These are phyloP conservation scores for Leptinotarsa rubiginosa DNA, from an alignment of 2,888 invertebrate genomes.

Conservation along the genomic window DNA sequence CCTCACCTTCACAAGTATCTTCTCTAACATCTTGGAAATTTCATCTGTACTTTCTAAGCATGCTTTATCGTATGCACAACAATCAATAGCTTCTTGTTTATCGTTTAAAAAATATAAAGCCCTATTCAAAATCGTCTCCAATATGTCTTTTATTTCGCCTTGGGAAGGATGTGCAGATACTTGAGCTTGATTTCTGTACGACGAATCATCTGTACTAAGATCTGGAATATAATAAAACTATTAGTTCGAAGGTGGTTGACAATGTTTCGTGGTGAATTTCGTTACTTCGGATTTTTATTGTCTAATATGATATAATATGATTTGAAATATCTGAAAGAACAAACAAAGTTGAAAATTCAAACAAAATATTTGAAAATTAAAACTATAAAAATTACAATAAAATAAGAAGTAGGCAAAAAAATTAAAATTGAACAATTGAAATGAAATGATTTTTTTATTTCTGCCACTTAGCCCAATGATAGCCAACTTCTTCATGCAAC, in stretches of 20 bases:
- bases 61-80: slow-evolving; percentile 24
- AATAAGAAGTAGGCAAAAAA: too few species aligned
- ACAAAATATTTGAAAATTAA: too few species aligned
- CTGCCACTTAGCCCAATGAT: too few species aligned
- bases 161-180: slow-evolving; percentile 24
- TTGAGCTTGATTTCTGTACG: neutral
- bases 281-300: too few species aligned
- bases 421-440: too few species aligned
- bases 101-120: slow-evolving; percentile 16
- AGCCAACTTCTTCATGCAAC: too few species aligned
- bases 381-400: too few species aligned
- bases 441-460: too few species aligned
- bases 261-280: too few species aligned
- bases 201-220: slow-evolving; percentile 6
- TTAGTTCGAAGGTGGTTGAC: neutral
- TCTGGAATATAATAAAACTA: neutral
- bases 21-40: slow-evolving; percentile 32
- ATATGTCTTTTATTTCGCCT: slow-evolving; percentile 32
- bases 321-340: too few species aligned
- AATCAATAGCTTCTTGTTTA: slow-evolving; percentile 1
- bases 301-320: too few species aligned
- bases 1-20: slow-evolving; percentile 26
- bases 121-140: slow-evolving; percentile 28
- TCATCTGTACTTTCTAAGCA: slow-evolving; percentile 27
- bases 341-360: too few species aligned